Percentiles rank a stretch among this genome's conserved stretches.
Evolutionary conservation across 2,113 vertebrate genomes (phyloP).

Genomic region (Phoenicopterus ruber): DNA sequence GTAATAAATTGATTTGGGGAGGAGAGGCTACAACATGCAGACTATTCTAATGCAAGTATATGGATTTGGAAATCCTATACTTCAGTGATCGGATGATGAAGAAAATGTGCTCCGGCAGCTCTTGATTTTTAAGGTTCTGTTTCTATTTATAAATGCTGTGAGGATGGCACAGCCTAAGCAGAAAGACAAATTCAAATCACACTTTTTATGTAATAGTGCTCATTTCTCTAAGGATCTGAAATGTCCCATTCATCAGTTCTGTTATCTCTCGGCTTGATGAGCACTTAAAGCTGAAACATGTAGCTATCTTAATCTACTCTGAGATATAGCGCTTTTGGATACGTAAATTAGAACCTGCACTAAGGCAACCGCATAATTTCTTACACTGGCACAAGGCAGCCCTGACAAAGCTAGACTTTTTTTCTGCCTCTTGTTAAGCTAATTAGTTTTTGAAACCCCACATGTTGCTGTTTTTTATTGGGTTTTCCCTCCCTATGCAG

Average conservation of each 20-base stretch:
- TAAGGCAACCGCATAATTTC: background rate
- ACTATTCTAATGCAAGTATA: background rate
- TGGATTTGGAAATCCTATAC: constrained; percentile 27
- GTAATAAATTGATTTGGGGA: constrained; percentile 41
- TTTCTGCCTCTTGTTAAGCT: background rate
- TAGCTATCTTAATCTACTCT: constrained; percentile 47
- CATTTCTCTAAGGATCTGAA: constrained; percentile 53
- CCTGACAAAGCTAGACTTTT: background rate
- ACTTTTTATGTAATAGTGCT: constrained; percentile 48
- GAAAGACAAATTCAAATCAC: constrained; percentile 57
- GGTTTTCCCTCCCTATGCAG: background rate
- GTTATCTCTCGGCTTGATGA: constrained; percentile 48
- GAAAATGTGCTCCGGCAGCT: background rate
- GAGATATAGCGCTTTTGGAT: background rate
- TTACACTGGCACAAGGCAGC: background rate
- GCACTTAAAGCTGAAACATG: constrained; percentile 50
- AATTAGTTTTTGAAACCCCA: constrained; percentile 18
- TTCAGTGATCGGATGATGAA: background rate
- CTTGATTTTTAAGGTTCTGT: constrained; percentile 45
- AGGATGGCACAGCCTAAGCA: constrained; percentile 21
- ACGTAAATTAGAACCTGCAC: constrained; percentile 18
- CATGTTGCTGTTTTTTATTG: background rate
- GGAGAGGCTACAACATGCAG: background rate
- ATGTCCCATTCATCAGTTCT: constrained; percentile 61
- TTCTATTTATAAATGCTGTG: constrained; percentile 55